Evolutionary conservation across 2,113 vertebrate species (phyloP).

Genomic region (Ondatra zibethicus): DNA sequence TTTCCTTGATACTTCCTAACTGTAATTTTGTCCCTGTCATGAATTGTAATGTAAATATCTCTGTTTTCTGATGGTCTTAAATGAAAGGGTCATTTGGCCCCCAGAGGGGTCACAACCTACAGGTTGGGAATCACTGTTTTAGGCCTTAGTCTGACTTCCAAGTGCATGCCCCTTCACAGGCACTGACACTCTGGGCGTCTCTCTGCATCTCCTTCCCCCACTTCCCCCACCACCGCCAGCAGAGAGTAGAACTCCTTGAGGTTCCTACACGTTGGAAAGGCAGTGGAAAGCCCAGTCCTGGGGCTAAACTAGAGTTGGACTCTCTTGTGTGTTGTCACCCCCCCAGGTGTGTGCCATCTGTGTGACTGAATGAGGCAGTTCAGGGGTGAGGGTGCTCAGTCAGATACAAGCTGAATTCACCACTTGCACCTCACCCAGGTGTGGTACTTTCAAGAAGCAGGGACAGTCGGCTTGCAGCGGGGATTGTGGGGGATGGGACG

Average conservation of each 20-base stretch:
- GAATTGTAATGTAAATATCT: background rate
- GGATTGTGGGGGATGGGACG: background rate
- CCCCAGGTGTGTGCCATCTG: background rate
- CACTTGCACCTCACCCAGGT: rapidly evolving
- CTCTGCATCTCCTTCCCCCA: too few species aligned
- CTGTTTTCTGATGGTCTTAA: background rate
- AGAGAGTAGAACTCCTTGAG: background rate
- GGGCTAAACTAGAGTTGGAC: background rate
- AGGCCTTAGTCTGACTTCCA: background rate
- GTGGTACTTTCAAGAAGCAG: background rate
- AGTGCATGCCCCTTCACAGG: background rate
- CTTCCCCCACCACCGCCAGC: too few species aligned
- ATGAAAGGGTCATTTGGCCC: background rate
- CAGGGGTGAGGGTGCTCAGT: background rate
- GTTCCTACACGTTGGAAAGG: background rate
- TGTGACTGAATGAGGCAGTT: background rate
- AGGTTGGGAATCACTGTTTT: background rate
- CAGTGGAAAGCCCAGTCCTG: background rate
- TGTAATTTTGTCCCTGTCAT: background rate
- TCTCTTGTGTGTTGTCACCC: too few species aligned
- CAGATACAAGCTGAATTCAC: too few species aligned
- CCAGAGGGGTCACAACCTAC: background rate
- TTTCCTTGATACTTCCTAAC: background rate
- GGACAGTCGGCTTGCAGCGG: too few species aligned
- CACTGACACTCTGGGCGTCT: background rate